Percentiles rank a stretch among this genome's conserved stretches.
These are phyloP conservation scores for Phocides pigmalion DNA, from an alignment of 1,140 invertebrate genomes.

Conservation along the genomic window DNA sequence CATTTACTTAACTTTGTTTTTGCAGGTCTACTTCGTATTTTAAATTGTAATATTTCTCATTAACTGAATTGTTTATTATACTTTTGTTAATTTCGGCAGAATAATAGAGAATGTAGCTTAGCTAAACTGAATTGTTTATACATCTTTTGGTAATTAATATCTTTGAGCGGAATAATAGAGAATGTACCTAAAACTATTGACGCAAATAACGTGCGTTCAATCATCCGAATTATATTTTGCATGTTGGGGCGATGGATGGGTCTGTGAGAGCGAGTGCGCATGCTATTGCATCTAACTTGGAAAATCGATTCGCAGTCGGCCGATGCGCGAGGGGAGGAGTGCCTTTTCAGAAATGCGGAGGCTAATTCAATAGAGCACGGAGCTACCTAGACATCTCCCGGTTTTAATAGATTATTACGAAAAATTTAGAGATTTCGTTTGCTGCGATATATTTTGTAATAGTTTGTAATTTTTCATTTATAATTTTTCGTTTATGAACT, in stretches of 20 bases:
- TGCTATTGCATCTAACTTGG: constrained; percentile 32
- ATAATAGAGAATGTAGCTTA: too few species aligned
- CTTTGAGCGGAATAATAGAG: too few species aligned
- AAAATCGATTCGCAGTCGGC: constrained; percentile 31
- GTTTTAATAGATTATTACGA: constrained; percentile 1
- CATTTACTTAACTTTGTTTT: too few species aligned
- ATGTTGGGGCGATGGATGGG: neutral
- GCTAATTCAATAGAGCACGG: constrained; percentile 31
- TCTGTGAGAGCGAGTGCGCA: constrained; percentile 15
- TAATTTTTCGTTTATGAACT: too few species aligned
- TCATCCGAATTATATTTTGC: constrained; percentile 10
- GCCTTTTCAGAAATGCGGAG: constrained; percentile 29
- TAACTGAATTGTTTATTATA: too few species aligned
- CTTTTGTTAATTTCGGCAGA: too few species aligned
- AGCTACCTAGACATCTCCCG: constrained; percentile 5
- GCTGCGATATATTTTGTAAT: neutral
- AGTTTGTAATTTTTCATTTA: neutral
- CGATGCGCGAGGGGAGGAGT: constrained; percentile 13
- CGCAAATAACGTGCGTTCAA: constrained; percentile 6
- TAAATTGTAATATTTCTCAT: too few species aligned
- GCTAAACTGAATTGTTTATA: too few species aligned
- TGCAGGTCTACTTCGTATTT: too few species aligned
- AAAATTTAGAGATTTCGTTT: neutral
- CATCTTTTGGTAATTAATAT: too few species aligned
- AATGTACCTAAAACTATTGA: too few species aligned